A percentile compares a stretch with the other conserved stretches of the same genome.
Conservation (phyloP, 2,113 vertebrate species). For the Zosterops lateralis region DNA sequence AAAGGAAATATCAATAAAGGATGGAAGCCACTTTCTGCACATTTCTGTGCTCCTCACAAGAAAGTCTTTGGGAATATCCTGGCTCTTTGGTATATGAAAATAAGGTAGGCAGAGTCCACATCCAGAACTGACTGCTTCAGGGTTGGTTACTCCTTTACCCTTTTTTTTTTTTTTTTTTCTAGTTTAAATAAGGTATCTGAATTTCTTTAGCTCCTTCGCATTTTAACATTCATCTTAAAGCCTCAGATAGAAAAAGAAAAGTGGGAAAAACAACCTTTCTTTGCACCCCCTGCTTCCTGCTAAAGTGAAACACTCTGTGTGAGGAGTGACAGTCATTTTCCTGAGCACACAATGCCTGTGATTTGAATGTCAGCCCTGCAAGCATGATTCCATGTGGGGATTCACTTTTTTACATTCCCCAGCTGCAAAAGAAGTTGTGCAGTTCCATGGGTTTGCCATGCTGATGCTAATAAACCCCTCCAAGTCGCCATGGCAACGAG, state of each 20-base stretch:
- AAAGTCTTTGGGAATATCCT: slow-evolving; percentile 10
- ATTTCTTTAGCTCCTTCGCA: background rate
- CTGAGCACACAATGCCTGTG: slow-evolving; percentile 50
- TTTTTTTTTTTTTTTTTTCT: background rate
- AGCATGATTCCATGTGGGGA: slow-evolving; percentile 51
- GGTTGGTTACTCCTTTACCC: background rate
- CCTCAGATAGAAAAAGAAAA: background rate
- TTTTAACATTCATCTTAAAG: slow-evolving; percentile 36
- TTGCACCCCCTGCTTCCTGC: background rate
- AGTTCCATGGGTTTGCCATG: slow-evolving; percentile 43
- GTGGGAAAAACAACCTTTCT: background rate
- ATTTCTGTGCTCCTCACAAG: background rate
- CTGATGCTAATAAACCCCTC: slow-evolving; percentile 40
- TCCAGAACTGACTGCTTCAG: background rate
- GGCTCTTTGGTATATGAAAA: background rate
- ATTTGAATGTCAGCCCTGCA: slow-evolving; percentile 67
- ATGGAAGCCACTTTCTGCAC: background rate
- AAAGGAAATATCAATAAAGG: slow-evolving; percentile 28
- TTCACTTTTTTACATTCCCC: slow-evolving; percentile 56
- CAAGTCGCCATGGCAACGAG: slow-evolving; percentile 49
- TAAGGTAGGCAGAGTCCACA: background rate
- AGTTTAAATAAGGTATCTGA: background rate
- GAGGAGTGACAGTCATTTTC: slow-evolving; percentile 57
- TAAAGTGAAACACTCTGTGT: slow-evolving; percentile 39
- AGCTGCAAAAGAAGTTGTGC: slow-evolving; percentile 67